Conservation (phyloP, 2,797 vertebrate species). For the Gadopsis bispinosus region DNA sequence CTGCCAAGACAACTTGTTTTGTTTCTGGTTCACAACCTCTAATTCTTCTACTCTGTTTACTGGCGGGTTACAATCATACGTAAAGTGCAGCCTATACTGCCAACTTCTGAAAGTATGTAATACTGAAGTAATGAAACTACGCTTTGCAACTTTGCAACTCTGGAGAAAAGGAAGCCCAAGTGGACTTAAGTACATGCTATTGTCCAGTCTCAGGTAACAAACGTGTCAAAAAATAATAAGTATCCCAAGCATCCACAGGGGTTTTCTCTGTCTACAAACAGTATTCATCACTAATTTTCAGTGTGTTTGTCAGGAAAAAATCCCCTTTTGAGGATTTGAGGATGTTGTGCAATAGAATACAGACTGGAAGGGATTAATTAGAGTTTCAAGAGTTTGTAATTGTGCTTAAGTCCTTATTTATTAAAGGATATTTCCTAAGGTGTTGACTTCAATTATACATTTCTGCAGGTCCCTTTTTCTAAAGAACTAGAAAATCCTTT, state of each 20-base stretch:
- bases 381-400: background rate
- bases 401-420: background rate
- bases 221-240: no score
- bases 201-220: background rate
- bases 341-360: background rate
- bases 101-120: no score
- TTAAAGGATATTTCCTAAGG: background rate
- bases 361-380: background rate
- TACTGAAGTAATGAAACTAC: no score
- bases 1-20: no score
- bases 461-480: background rate
- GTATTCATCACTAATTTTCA: background rate
- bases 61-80: no score
- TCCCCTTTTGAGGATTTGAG: background rate
- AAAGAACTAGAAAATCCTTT: background rate
- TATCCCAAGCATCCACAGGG: background rate
- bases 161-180: background rate
- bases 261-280: background rate
- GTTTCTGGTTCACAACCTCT: no score
- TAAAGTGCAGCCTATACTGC: no score
- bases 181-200: background rate
- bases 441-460: background rate
- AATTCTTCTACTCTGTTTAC: no score
- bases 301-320: background rate
- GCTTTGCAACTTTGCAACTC: background rate